Evolutionary conservation across 2,113 vertebrate species (phyloP).

Genomic region (Abramis brama): DNA sequence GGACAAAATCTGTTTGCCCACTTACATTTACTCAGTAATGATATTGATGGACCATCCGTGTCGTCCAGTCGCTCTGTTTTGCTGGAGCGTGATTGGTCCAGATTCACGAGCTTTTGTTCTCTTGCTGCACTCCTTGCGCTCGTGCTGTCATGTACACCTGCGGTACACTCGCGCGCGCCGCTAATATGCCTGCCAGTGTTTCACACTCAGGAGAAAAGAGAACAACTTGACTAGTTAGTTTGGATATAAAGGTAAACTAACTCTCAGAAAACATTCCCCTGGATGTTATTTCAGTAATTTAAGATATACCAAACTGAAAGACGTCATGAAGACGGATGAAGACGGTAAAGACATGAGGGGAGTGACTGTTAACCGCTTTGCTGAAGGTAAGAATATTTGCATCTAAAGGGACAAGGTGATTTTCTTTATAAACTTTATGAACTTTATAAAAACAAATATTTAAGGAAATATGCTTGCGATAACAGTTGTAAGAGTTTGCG

Average conservation of each 20-base stretch:
- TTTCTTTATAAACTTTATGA: not conserved
- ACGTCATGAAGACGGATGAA: constrained; percentile 59
- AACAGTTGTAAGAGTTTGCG: not conserved
- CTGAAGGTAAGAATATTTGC: constrained; percentile 61
- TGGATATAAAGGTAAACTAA: not conserved
- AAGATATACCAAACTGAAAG: not conserved
- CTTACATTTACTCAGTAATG: not conserved
- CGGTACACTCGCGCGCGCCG: constrained; percentile 44
- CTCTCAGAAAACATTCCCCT: not conserved
- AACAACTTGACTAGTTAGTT: not conserved
- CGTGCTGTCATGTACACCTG: constrained; percentile 68
- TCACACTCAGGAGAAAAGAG: constrained; percentile 1
- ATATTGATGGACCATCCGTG: not conserved
- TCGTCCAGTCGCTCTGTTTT: not conserved
- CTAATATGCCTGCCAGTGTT: not conserved
- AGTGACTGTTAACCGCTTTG: constrained; percentile 60
- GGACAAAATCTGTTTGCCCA: not conserved
- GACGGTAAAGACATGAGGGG: constrained; percentile 61
- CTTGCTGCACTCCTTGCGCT: constrained; percentile 26
- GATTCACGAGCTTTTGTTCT: constrained; percentile 41
- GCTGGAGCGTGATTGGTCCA: constrained; percentile 46
- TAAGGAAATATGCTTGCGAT: not conserved
- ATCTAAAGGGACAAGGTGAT: not conserved
- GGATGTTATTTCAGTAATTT: constrained; percentile 14
- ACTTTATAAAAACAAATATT: not conserved